Percentiles rank a stretch among this genome's conserved stretches.
These are phyloP conservation scores for Apostichopus japonicus DNA, from an alignment of 35 echinoderm and acorn worm genomes.

Conservation along the genomic window DNA sequence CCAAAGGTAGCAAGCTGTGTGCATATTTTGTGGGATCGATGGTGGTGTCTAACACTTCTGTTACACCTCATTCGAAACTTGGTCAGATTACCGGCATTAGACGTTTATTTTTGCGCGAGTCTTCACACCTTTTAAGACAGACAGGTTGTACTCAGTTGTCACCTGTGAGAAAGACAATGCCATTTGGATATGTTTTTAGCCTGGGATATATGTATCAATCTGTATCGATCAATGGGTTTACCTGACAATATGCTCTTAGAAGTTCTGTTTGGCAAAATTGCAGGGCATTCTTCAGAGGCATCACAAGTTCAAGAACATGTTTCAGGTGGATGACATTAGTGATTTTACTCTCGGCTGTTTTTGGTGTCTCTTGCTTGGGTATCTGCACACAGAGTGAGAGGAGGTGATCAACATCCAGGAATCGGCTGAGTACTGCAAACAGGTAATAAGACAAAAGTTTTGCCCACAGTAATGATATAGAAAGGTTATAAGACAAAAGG, in stretches of 20 bases:
- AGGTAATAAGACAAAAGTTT: neutral
- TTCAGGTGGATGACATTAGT: constrained; percentile 94
- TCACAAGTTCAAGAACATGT: constrained; percentile 87
- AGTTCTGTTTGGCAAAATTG: constrained; percentile 75
- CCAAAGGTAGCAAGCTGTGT: no score
- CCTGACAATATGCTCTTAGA: constrained; percentile 82
- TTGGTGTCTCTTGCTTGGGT: constrained; percentile 90
- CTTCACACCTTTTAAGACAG: no score
- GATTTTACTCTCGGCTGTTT: constrained; percentile 89
- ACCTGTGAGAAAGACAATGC: no score
- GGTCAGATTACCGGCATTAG: no score
- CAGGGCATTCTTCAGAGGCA: constrained; percentile 74
- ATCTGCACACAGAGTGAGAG: constrained; percentile 97
- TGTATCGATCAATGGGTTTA: neutral
- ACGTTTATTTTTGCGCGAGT: no score
- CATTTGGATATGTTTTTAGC: neutral
- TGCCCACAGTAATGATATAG: no score
- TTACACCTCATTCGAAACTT: no score
- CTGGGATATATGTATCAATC: neutral
- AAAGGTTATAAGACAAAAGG: no score
- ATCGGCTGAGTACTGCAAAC: constrained; percentile 74
- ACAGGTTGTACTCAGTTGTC: no score
- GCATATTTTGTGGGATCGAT: no score
- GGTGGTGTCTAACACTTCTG: no score
- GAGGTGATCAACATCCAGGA: constrained; percentile 95